phyloP scores from a whole-genome alignment of 2,888 invertebrate species.

The Mylabris sibirica region DNA sequence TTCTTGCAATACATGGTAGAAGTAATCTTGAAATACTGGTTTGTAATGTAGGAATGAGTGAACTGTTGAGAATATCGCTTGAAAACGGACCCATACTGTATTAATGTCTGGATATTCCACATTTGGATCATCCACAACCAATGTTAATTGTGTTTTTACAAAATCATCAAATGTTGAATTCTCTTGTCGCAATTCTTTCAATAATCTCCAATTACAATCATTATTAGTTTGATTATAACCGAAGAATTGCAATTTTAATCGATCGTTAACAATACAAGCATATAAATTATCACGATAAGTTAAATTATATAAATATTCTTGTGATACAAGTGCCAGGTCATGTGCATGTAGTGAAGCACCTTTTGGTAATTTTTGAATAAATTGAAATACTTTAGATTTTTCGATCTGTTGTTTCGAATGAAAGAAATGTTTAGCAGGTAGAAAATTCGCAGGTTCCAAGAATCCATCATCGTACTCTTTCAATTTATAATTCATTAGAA shows the following conservation, averaged over 20 bases:
- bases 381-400: conserved; percentile 69
- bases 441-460: conserved; percentile 58
- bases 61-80: conserved; percentile 61
- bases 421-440: conserved; percentile 74
- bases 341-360: conserved; percentile 76
- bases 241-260: conserved; percentile 14
- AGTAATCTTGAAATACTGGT: conserved; percentile 66
- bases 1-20: conserved; percentile 66
- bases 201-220: conserved; percentile 24
- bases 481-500: conserved; percentile 50
- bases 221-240: neutral
- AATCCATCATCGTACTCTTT: conserved; percentile 52
- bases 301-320: conserved; percentile 68
- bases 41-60: conserved; percentile 61
- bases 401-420: conserved; percentile 67
- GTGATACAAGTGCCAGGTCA: conserved; percentile 69
- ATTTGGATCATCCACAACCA: conserved; percentile 59
- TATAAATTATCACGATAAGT: conserved; percentile 70
- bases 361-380: conserved; percentile 76
- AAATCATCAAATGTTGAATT: conserved; percentile 62
- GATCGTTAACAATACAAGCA: conserved; percentile 38
- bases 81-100: conserved; percentile 66
- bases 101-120: conserved; percentile 50
- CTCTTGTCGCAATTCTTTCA: conserved; percentile 19
- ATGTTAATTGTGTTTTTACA: conserved; percentile 64